Percentiles rank a stretch among this genome's conserved stretches.
phyloP scores from a whole-genome alignment of 2,797 vertebrate genomes.

The Adelosebastes latens region DNA sequence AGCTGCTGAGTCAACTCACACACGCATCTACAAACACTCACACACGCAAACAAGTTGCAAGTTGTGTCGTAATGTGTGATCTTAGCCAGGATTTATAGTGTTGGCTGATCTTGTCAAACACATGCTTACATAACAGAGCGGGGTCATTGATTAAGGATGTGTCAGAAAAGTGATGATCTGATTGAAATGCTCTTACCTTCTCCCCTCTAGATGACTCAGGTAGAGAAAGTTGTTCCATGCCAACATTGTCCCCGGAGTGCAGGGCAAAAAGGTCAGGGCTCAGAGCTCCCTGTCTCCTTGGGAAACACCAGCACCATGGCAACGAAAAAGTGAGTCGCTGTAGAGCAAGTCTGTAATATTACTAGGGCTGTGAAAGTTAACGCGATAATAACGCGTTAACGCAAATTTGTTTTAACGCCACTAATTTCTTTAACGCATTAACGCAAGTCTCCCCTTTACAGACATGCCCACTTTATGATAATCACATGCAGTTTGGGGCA shows the following conservation, averaged over 20 bases:
- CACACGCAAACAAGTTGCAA: constrained; percentile 6
- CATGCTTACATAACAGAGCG: constrained; percentile 19
- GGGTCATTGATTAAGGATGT: constrained; percentile 33
- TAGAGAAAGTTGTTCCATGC: background rate
- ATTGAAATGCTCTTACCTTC: constrained; percentile 13
- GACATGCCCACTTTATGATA: too few relatives aligned
- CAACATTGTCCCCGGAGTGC: constrained; percentile 4
- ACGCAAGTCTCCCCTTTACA: too few relatives aligned
- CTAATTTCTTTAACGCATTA: too few relatives aligned
- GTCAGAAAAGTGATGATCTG: constrained; percentile 53
- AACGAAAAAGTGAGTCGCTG: constrained; percentile 48
- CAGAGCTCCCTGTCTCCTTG: constrained; percentile 23
- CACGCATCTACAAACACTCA: background rate
- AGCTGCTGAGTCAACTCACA: constrained; percentile 61
- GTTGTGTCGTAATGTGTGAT: constrained; percentile 16
- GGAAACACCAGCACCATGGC: constrained; percentile 5
- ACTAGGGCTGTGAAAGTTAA: too few relatives aligned
- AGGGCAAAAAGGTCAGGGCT: constrained; percentile 5
- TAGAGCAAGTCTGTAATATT: background rate
- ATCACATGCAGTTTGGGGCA: too few relatives aligned
- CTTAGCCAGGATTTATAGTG: constrained; percentile 1
- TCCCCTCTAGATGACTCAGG: constrained; percentile 33
- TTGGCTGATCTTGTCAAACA: constrained; percentile 40
- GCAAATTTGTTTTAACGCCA: too few relatives aligned
- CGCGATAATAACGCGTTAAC: too few relatives aligned